These are phyloP conservation scores for Perognathus longimembris DNA, from an alignment of 2,113 vertebrate genomes.

Conservation along the genomic window DNA sequence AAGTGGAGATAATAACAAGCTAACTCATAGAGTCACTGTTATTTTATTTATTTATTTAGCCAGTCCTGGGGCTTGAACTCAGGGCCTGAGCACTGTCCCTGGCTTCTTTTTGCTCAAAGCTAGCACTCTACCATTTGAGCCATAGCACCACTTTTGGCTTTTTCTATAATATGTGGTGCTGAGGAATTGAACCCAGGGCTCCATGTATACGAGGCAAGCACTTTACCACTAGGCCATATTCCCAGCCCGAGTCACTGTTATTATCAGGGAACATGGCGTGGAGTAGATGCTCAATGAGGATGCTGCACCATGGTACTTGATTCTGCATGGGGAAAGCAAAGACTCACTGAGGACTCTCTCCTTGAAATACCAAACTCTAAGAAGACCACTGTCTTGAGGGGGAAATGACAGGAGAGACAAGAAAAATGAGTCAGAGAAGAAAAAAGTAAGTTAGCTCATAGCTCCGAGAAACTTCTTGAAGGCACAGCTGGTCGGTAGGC, in stretches of 20 bases:
- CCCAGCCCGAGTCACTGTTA: too few relatives aligned
- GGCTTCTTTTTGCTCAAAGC: too few relatives aligned
- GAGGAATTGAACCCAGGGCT: too few relatives aligned
- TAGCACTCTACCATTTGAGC: too few relatives aligned
- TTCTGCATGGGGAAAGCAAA: not conserved
- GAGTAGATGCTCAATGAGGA: not conserved
- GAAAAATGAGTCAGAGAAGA: conserved; percentile 9
- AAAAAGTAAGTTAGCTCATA: not conserved
- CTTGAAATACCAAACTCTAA: not conserved
- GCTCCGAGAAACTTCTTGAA: not conserved
- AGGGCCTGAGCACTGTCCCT: too few relatives aligned
- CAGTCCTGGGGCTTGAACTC: too few relatives aligned
- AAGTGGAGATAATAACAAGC: not conserved
- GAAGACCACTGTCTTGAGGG: not conserved
- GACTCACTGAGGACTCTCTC: not conserved
- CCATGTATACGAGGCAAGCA: too few relatives aligned
- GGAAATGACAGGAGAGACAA: not conserved
- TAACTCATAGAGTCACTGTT: not conserved
- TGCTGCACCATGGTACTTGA: not conserved
- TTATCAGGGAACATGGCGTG: not conserved
- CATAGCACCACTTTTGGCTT: too few relatives aligned
- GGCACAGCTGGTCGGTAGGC: not conserved
- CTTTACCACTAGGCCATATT: too few relatives aligned
- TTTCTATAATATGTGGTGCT: too few relatives aligned
- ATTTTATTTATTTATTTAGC: too few relatives aligned